A percentile compares a stretch with the other conserved stretches of the same genome.
These are phyloP conservation scores for Pygoscelis adeliae DNA, from an alignment of 2,113 vertebrate genomes.

Conservation along the genomic window DNA sequence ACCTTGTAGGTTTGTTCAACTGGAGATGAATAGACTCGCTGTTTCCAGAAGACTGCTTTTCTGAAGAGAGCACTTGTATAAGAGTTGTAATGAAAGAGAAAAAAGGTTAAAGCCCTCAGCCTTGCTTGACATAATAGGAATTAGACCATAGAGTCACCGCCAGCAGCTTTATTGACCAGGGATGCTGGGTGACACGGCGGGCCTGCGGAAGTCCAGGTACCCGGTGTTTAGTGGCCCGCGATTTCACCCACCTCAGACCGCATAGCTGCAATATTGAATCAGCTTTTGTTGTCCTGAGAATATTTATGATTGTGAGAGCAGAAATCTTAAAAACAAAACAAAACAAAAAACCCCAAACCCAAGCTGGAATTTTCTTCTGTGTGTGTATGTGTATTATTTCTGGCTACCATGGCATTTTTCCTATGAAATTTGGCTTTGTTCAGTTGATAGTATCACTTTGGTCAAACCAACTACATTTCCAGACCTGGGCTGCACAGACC, in stretches of 20 bases:
- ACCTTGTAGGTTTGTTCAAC: neutral
- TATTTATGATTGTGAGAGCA: neutral
- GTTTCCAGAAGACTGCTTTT: neutral
- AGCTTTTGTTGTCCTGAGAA: neutral
- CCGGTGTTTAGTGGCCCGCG: neutral
- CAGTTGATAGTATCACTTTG: constrained; percentile 15
- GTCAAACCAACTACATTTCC: constrained; percentile 60
- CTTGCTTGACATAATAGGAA: neutral
- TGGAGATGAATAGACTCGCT: neutral
- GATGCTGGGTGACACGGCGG: neutral
- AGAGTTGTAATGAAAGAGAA: neutral
- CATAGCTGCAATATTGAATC: neutral
- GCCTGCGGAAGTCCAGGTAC: neutral
- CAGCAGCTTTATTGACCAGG: neutral
- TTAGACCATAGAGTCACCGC: neutral
- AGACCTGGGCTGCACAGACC: constrained; percentile 8
- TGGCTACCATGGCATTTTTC: constrained; percentile 43
- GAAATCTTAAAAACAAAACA: neutral
- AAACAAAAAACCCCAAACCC: neutral
- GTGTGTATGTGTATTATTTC: constrained; percentile 7
- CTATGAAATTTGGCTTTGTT: constrained; percentile 46
- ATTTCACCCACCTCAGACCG: neutral
- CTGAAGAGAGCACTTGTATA: neutral
- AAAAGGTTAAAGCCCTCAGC: neutral
- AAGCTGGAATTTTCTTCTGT: neutral